Conservation (phyloP, 2,113 vertebrate genomes). For the Pteropus alecto region DNA sequence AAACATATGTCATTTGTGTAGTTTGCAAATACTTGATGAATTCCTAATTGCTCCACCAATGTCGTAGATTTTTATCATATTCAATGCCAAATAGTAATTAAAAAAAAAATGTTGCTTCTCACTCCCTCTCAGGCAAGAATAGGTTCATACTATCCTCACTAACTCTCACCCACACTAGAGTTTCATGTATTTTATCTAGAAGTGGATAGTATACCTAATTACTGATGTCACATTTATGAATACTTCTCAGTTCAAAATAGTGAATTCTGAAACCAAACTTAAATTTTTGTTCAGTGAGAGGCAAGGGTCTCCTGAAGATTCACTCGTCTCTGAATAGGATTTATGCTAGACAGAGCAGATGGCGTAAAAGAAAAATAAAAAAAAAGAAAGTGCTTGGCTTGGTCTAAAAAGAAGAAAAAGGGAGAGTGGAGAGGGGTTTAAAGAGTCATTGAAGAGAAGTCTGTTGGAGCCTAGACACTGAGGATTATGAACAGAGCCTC, state of each 20-base stretch:
- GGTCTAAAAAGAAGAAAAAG: neutral
- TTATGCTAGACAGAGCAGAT: neutral
- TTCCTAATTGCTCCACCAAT: neutral
- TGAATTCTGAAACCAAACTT: neutral
- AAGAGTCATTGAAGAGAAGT: neutral
- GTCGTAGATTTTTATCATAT: neutral
- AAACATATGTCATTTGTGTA: neutral
- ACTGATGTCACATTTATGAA: neutral
- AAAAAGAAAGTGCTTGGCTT: neutral
- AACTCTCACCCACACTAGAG: neutral
- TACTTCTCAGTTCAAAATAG: neutral
- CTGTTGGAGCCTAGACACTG: rapidly evolving
- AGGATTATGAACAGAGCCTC: rapidly evolving
- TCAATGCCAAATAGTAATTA: neutral
- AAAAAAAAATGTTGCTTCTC: neutral
- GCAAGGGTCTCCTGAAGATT: neutral
- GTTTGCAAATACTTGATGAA: neutral
- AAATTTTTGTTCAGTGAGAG: neutral
- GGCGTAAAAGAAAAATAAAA: too few species aligned
- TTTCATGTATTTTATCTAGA: neutral
- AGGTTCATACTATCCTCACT: neutral
- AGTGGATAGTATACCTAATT: neutral
- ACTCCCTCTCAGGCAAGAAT: neutral
- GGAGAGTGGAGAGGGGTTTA: too few species aligned
- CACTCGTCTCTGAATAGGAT: neutral